Evolutionary conservation across 2,888 invertebrate genomes (phyloP).

Genomic region (Arge pagana): DNA sequence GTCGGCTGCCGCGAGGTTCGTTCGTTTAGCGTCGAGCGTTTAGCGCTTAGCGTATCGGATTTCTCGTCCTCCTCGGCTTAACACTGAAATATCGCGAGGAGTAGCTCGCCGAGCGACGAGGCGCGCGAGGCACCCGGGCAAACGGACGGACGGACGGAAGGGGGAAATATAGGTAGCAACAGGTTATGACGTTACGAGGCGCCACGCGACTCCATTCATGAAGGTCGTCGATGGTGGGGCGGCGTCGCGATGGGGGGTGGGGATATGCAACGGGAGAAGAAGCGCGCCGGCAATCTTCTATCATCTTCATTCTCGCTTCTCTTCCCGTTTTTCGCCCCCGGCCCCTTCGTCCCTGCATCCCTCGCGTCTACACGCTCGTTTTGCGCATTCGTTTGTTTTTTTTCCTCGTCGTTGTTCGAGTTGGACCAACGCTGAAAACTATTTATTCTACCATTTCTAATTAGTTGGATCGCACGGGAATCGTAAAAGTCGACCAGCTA

Average conservation of each 20-base stretch:
- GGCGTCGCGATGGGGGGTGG: neutral
- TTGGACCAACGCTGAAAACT: too few species aligned
- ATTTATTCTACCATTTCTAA: too few species aligned
- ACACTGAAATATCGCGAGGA: too few species aligned
- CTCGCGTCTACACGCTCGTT: neutral
- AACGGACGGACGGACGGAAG: conserved; percentile 19
- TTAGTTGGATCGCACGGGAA: too few species aligned
- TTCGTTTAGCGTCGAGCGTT: too few species aligned
- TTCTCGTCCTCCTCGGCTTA: too few species aligned
- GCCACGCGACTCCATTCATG: conserved; percentile 58
- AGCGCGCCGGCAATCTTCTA: neutral
- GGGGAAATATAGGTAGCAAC: conserved; percentile 51
- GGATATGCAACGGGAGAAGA: neutral
- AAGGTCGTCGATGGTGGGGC: conserved; percentile 31
- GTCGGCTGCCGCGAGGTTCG: too few species aligned
- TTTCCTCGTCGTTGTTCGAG: neutral
- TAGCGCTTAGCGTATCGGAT: too few species aligned
- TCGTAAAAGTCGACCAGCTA: too few species aligned
- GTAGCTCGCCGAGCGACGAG: neutral
- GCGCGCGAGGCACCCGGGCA: conserved; percentile 6
- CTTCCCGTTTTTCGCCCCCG: neutral
- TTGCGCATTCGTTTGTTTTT: neutral
- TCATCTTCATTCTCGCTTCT: neutral
- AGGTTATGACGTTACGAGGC: conserved; percentile 56
- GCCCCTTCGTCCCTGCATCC: neutral